phyloP scores from a whole-genome alignment of 2,113 vertebrate species.

The Emydocephalus ijimae region DNA sequence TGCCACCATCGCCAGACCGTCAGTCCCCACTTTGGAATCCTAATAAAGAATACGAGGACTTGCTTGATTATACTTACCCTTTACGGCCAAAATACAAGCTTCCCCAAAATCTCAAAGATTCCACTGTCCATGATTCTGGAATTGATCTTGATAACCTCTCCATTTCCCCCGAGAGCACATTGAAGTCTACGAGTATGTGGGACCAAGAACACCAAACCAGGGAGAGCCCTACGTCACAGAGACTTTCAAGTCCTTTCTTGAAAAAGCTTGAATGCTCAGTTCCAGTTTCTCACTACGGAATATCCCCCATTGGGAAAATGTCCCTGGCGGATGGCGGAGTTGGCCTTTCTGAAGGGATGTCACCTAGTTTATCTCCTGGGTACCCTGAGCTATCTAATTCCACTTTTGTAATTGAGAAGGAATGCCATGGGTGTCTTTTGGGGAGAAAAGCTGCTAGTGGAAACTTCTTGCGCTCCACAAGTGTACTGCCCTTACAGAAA shows the following conservation, averaged over 20 bases:
- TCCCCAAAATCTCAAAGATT: constrained; percentile 56
- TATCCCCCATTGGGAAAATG: constrained; percentile 41
- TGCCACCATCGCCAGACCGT: constrained; percentile 78
- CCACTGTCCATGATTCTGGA: constrained; percentile 81
- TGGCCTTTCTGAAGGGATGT: constrained; percentile 36
- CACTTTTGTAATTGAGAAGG: background rate
- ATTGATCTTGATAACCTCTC: constrained; percentile 81
- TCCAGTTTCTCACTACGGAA: constrained; percentile 15
- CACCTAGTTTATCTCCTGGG: background rate
- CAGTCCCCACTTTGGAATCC: constrained; percentile 81
- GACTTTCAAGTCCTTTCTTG: constrained; percentile 32
- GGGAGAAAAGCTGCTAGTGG: background rate
- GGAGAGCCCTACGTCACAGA: background rate
- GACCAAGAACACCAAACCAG: background rate
- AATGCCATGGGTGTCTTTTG: constrained; percentile 13
- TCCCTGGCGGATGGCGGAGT: constrained; percentile 45
- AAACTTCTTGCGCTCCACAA: constrained; percentile 58
- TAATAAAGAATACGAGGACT: constrained; percentile 81
- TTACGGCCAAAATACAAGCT: constrained; percentile 72
- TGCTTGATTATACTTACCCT: constrained; percentile 92
- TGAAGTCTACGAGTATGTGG: constrained; percentile 36
- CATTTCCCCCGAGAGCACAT: constrained; percentile 64
- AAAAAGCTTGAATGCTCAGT: constrained; percentile 44
- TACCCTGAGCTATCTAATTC: background rate
- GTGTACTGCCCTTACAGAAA: constrained; percentile 51